Base-by-base conservation (phyloP, 2,797 vertebrate genomes). In the Coregonus suidteri region DNA sequence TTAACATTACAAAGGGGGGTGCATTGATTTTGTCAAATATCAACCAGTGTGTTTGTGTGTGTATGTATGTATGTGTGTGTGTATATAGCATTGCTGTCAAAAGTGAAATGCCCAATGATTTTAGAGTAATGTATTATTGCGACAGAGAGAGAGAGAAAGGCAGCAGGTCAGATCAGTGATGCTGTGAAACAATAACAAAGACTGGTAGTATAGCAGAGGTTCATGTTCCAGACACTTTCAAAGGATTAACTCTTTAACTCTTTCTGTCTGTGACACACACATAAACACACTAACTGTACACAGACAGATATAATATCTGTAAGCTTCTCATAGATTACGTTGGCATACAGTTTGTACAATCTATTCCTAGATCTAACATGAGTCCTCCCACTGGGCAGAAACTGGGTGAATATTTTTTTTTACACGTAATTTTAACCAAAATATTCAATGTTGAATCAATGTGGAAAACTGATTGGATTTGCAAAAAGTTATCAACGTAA, bases 191-290 rank as follows among this genome's bases (percentile, higher is more conserved):
- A 9, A 3, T 47, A 47, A 47, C 41, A 47, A 47, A 47, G 9
- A 64, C 59, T 64, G 20, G 1, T 14, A 64, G 59, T 64, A 64
- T 64, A 25, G 41, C 2, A 47, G 52, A 70, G 78, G 16, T 62
- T 52, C 70, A 73, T 77, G 70, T 81, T 85, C 77, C 62, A 74
- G 76, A 84, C 84, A 87, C 88, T 91, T 91, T 92, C 88, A 91
- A 91, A 81, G 85, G 89, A 91, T 92, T 91, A 91, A 75, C 85
- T 62, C 5, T 56, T 35, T 35, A 73, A 11, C 16, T 20, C 35
- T 18, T 7, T 73, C 30, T n/a, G 6, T 73, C 53, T 71, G 70
- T 71, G 9, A 51, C 70, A 53, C 20, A 53, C 20, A 51, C n/a
- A 53, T 15, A 51, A 2, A 47, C 66, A 68, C 66, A 18, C 53